Evolutionary conservation across 2,888 invertebrate genomes (phyloP), one percentile per base, ranked within the genome.

Genomic region (Hirtodrosophila alboralis): DNA sequence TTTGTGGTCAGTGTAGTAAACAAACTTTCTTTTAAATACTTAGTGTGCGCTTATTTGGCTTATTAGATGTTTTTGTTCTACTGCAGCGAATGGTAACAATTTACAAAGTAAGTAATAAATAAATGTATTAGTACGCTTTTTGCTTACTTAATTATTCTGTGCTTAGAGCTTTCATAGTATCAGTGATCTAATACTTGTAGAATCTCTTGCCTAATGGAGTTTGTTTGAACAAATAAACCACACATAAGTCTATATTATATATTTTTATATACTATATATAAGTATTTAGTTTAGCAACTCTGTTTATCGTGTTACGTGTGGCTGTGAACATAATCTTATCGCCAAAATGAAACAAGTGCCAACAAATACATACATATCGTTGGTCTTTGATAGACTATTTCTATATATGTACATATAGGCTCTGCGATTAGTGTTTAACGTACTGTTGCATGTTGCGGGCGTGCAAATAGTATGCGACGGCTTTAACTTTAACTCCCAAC

Each of bases 31-130:
- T 9, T 41, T 8, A 8, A 30, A n/a, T n/a, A n/a, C n/a, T n/a
- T 71, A 77, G 83, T 81, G 62, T 6, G 41, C 51, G 13, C 16
- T 75, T 28, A 57, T 77, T 30, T 81, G 62, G 62, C 40, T 76
- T 13, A 2, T 45, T 7, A 51, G 41, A 16, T 69, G 54, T 30
- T 68, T 41, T 44, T 65, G 53, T 61, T 12, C 51, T 7, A 2
- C 18, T 18, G 0, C 7, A 13, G 16, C 4, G 9, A 36, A 27
- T 56, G 14, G 10, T 30, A 30, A n/a, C 30, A 54, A 14, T 26
- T 18, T 12, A 0, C 59, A 14, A 18, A 30, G 66, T 66, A 56
- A 66, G 66, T 66, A 18, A 5, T 6, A 2, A 23, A 8, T 30
- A 31, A 31, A 40, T 28, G 16, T 16, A n/a, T 40, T 10, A 6